These are phyloP conservation scores for Sebastes nivosus DNA, from an alignment of 2,797 vertebrate species.

Conservation along the genomic window DNA sequence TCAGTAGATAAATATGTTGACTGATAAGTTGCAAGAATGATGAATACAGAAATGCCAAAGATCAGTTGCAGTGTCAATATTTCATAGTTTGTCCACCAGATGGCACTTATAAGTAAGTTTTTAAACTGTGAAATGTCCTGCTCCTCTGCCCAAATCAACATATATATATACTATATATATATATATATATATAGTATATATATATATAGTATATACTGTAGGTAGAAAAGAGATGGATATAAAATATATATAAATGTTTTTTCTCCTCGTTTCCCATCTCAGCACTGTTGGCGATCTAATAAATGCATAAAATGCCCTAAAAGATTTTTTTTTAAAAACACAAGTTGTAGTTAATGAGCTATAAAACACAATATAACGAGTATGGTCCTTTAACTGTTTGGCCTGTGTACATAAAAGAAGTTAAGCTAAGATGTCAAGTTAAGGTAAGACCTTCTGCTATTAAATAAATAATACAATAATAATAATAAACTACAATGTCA, in stretches of 20 bases:
- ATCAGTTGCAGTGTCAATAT: background rate
- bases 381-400: background rate
- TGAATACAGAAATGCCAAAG: background rate
- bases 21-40: background rate
- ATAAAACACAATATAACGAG: background rate
- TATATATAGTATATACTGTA: too few relatives aligned
- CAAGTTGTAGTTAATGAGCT: background rate
- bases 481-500: too few relatives aligned
- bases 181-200: too few relatives aligned
- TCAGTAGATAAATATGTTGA: background rate
- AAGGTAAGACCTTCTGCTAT: background rate
- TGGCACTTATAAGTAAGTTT: background rate
- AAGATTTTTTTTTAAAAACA: background rate
- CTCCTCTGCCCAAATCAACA: background rate
- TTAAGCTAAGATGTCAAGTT: background rate
- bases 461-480: background rate
- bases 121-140: background rate
- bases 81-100: background rate
- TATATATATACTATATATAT: too few relatives aligned
- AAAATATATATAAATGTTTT: background rate
- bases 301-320: background rate
- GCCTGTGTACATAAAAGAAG: background rate
- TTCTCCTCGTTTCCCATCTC: background rate
- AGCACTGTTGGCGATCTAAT: background rate
- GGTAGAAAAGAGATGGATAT: too few relatives aligned